Base-by-base conservation (phyloP, 2,888 invertebrate genomes). In the Dolichomitus sp. region DNA sequence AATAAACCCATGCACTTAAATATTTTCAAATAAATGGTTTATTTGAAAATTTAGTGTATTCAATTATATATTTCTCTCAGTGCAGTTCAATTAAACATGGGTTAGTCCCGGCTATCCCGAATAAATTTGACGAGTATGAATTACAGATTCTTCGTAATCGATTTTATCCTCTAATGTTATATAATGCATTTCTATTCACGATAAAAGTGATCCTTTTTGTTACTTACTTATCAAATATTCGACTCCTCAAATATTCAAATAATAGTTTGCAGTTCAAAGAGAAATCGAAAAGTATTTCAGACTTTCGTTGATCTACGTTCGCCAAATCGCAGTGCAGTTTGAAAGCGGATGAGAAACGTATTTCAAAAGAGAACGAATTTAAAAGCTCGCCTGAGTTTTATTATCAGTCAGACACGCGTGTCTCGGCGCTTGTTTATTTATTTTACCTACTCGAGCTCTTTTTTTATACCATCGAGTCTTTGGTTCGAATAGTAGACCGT, bases 381-480 rank as follows among this genome's bases (percentile, higher is more conserved):
- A 12, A 77, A 81, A 77, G 73, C 40, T 48, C 63, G 23, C 45
- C 27, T 45, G 59, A 68, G 76, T 81, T 81, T 73, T 68, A 73
- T 77, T 77, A 81, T 81, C 77, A 69, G 68, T 68, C 45, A 81
- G 77, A 72, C 76, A 66, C 61, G 61, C 68, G 81, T 69, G 59
- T 69, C 76, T 63, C 77, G 68, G 50, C 11, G 65, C 42, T 68
- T 59, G 65, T 81, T 65, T 63, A 33, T 69, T 54, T 12, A 57
- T 65, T 54, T 69, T 65, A n/a, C 42, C 57, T 68, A 72, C 11
- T n/a, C 77, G 54, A 68, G 69, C 81, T 69, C 78, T 82, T 9
- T 82, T 9, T 82, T 78, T 74, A 81, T 81, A 78, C 57, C 48
- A 78, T 70, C 50, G 76, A 65, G 77, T 78, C 68, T 78, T 74